Percentiles rank a stretch among this genome's conserved stretches.
Evolutionary conservation across 2,113 vertebrate species (phyloP).

Genomic region (Saguinus imperator): DNA sequence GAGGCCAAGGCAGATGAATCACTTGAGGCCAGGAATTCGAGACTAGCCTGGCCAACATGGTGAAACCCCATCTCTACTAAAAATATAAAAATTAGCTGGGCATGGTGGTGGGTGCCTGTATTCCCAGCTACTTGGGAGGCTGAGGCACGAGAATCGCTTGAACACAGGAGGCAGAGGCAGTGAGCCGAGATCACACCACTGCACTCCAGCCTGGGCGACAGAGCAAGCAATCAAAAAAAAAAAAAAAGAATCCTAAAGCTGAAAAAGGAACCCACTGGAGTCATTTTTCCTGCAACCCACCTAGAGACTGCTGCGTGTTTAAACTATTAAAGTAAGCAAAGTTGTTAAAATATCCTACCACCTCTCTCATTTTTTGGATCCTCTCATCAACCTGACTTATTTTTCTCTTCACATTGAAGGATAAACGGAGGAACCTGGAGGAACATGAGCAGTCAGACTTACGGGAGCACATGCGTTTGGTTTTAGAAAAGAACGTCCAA

Average conservation of each 20-base stretch:
- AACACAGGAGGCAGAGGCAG: too few species aligned
- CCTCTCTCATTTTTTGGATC: not conserved
- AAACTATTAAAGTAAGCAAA: not conserved
- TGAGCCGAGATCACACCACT: too few species aligned
- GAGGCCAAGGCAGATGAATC: too few species aligned
- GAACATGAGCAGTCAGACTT: conserved; percentile 87
- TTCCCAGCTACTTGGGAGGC: too few species aligned
- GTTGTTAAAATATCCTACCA: not conserved
- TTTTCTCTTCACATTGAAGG: conserved; percentile 76
- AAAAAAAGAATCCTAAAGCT: not conserved
- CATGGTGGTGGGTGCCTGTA: too few species aligned
- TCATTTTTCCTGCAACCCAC: not conserved
- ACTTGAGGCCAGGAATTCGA: too few species aligned
- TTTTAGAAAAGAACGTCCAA: conserved; percentile 88
- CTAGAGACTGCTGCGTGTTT: not conserved
- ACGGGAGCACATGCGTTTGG: conserved; percentile 89
- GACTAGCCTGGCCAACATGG: too few species aligned
- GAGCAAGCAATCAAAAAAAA: too few species aligned
- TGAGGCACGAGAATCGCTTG: too few species aligned
- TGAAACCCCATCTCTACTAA: too few species aligned
- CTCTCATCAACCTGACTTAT: not conserved
- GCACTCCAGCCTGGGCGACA: too few species aligned
- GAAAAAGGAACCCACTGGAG: not conserved
- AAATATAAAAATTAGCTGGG: too few species aligned
- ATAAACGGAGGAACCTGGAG: conserved; percentile 85